Evolutionary conservation across 1,140 invertebrate species (phyloP).

Genomic region (Trypoxylus dichotomus): DNA sequence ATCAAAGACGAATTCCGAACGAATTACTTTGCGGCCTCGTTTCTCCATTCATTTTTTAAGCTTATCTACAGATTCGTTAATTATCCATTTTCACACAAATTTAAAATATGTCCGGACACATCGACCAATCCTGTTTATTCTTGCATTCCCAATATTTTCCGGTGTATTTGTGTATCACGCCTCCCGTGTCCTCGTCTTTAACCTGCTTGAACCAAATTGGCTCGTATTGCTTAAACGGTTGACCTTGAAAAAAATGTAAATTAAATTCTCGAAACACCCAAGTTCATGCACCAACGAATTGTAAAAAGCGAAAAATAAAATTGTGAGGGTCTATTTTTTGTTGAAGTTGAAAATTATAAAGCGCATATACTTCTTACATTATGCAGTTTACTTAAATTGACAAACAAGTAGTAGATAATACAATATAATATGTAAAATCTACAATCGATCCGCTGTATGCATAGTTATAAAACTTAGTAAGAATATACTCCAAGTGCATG

Average conservation of each 20-base stretch:
- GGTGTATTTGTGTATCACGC: constrained; percentile 82
- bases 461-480: too few species aligned
- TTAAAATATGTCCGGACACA: constrained; percentile 92
- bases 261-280: too few species aligned
- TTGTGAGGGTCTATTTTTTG: too few species aligned
- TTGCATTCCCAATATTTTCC: constrained; percentile 95
- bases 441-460: too few species aligned
- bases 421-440: too few species aligned
- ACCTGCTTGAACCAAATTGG: constrained; percentile 91
- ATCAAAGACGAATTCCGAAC: constrained; percentile 5
- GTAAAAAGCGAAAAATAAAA: too few species aligned
- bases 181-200: constrained; percentile 77
- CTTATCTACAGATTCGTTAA: constrained; percentile 22
- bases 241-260: constrained; percentile 61
- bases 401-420: too few species aligned
- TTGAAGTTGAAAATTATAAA: too few species aligned
- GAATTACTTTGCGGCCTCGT: background rate
- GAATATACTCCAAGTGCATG: too few species aligned
- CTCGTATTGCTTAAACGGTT: constrained; percentile 74
- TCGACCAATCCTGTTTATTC: constrained; percentile 82
- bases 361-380: too few species aligned
- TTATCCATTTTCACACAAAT: constrained; percentile 4
- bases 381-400: too few species aligned
- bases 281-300: too few species aligned
- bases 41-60: constrained; percentile 4